These are phyloP conservation scores for Rhinoptilus africanus DNA, from an alignment of 2,113 vertebrate genomes.

Conservation along the genomic window DNA sequence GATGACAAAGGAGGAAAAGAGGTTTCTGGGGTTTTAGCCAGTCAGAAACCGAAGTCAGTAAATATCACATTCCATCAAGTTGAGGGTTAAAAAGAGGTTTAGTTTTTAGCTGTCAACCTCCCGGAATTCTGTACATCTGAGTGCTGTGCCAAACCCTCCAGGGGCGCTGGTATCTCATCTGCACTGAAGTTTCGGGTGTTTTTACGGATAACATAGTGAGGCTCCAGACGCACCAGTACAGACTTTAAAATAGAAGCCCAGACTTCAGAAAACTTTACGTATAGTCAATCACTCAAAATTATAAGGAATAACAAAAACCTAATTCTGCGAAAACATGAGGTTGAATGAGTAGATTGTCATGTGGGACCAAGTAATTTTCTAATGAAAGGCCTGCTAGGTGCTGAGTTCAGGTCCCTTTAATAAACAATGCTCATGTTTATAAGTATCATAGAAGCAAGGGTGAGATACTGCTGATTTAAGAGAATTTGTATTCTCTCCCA, in stretches of 20 bases:
- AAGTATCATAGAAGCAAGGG: neutral
- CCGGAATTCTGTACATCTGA: neutral
- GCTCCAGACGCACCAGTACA: neutral
- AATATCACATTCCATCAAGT: neutral
- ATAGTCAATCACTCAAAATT: neutral
- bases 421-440: neutral
- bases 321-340: neutral
- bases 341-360: neutral
- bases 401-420: neutral
- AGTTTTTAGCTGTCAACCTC: neutral
- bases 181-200: neutral
- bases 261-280: neutral
- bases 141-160: neutral
- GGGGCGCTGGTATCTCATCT: neutral
- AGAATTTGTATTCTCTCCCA: slow-evolving; percentile 28
- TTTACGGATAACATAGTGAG: neutral
- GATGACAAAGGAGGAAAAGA: neutral
- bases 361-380: neutral
- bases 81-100: neutral
- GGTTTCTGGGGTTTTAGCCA: neutral
- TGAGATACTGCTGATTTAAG: neutral
- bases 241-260: neutral
- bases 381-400: neutral
- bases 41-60: slow-evolving; percentile 12
- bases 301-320: neutral